Conservation (phyloP, 1,140 invertebrate species). For the Patella vulgata region DNA sequence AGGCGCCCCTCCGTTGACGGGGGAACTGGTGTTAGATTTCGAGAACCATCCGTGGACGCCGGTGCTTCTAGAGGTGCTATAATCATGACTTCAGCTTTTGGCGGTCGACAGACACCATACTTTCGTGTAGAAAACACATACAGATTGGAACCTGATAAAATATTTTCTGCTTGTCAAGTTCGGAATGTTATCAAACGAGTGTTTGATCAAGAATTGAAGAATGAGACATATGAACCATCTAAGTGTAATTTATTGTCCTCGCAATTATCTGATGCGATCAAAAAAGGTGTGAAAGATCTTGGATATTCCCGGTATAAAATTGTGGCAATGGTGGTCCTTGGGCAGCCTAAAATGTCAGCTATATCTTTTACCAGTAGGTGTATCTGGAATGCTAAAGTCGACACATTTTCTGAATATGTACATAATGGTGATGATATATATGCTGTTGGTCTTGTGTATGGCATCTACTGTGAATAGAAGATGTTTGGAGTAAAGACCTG, state of each 20-base stretch:
- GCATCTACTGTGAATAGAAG: slow-evolving; percentile 48
- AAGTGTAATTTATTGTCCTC: slow-evolving; percentile 29
- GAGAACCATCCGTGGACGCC: no score
- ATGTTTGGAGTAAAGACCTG: no score
- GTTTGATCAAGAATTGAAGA: slow-evolving; percentile 29
- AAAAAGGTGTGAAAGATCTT: slow-evolving; percentile 39
- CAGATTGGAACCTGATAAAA: slow-evolving; percentile 30
- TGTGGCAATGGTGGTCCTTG: slow-evolving; percentile 43
- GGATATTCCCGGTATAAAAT: slow-evolving; percentile 47
- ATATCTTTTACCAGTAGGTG: slow-evolving; percentile 46
- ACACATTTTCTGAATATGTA: slow-evolving; percentile 47
- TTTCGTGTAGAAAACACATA: slow-evolving; percentile 37
- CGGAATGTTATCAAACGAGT: slow-evolving; percentile 21
- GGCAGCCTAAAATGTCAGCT: slow-evolving; percentile 35
- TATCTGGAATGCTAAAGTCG: slow-evolving; percentile 49
- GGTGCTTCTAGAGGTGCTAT: neutral
- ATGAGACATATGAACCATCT: slow-evolving; percentile 27
- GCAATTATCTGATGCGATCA: slow-evolving; percentile 37
- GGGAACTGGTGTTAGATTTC: no score
- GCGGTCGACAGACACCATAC: slow-evolving; percentile 7
- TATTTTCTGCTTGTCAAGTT: slow-evolving; percentile 16
- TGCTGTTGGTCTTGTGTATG: slow-evolving; percentile 49
- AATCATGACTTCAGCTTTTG: neutral
- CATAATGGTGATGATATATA: slow-evolving; percentile 42
- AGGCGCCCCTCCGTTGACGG: no score